These are phyloP conservation scores for Eurytoma adleriae DNA, from an alignment of 2,888 invertebrate genomes.

Conservation along the genomic window DNA sequence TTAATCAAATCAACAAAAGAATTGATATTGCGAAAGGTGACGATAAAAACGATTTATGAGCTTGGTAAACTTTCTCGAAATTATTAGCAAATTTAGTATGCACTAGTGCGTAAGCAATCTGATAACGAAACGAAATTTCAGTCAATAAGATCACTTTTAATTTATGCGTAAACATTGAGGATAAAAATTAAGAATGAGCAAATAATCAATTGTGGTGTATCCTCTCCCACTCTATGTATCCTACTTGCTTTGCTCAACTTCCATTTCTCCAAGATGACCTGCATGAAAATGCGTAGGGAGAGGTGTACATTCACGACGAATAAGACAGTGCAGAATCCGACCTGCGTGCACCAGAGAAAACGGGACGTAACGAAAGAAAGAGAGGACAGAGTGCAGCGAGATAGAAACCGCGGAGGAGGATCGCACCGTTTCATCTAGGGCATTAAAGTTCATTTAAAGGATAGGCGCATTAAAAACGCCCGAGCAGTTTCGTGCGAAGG, in stretches of 20 bases:
- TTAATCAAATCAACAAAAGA: too few species aligned
- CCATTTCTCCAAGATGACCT: constrained; percentile 20
- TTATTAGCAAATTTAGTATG: too few species aligned
- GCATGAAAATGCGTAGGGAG: neutral
- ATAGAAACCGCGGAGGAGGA: constrained; percentile 21
- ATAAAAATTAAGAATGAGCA: too few species aligned
- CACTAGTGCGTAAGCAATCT: too few species aligned
- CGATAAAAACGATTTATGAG: too few species aligned
- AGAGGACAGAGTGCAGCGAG: constrained; percentile 27
- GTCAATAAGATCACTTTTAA: too few species aligned
- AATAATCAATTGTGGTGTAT: too few species aligned
- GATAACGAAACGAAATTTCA: too few species aligned
- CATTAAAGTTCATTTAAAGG: constrained; percentile 54
- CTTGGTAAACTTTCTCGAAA: too few species aligned
- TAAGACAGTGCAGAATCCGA: neutral
- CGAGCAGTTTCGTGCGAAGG: constrained; percentile 48
- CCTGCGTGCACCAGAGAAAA: neutral
- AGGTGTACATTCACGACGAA: neutral
- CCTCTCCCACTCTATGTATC: constrained; percentile 2
- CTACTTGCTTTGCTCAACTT: neutral
- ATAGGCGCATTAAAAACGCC: constrained; percentile 52
- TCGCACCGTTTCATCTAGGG: constrained; percentile 51
- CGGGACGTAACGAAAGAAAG: neutral
- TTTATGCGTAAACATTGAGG: too few species aligned
- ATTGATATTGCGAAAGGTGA: too few species aligned